Base-by-base conservation (phyloP, 2,113 vertebrate genomes). In the Strix aluco region DNA sequence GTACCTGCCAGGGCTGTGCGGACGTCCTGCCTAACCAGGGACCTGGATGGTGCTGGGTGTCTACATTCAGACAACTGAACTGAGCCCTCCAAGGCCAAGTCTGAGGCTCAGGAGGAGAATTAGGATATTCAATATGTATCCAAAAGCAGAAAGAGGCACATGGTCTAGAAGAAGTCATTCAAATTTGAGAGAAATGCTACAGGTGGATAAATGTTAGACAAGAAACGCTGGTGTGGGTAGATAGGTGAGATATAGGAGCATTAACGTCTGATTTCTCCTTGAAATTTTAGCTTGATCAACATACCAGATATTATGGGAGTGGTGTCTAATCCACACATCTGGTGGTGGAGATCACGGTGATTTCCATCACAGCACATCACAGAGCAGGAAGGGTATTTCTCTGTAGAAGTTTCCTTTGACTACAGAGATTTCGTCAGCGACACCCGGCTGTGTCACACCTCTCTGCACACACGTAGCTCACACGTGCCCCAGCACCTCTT, bases 1-100 rank as follows among this genome's bases (percentile, higher is more conserved):
- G 58, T 51, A 78, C 7, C 46, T 38, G 34, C 7, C 67, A 81
- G 22, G 16, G 51, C 29, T 40, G 46, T 1, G 34, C 6, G 81
- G 42, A 46, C 0, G 3, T 32, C 47, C 61, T 49, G 15, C 34
- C 71, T 17, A 13, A 29, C 18, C 58, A 61, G 8, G 25, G 44
- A 65, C 51, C n/a, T 10, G 15, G 18, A 11, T 38, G 54, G 22
- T 26, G 42, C 54, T 44, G 73, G 23, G 34, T n/a, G 15, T n/a
- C 47, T 10, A 5, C 15, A 5, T 5, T 19, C 10, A 22, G 27
- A 42, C 14, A 61, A 21, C 15, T 4, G 4, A 81, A 36, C 0
- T 11, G 74, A 14, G 36, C 2, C 38, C 7, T 78, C n/a, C 69
- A 34, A 70, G 30, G 38, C 11, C 70, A 74, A 52, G 4, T 21